Evolutionary conservation across 1,140 invertebrate species (phyloP).

Genomic region (Grapholita molesta): DNA sequence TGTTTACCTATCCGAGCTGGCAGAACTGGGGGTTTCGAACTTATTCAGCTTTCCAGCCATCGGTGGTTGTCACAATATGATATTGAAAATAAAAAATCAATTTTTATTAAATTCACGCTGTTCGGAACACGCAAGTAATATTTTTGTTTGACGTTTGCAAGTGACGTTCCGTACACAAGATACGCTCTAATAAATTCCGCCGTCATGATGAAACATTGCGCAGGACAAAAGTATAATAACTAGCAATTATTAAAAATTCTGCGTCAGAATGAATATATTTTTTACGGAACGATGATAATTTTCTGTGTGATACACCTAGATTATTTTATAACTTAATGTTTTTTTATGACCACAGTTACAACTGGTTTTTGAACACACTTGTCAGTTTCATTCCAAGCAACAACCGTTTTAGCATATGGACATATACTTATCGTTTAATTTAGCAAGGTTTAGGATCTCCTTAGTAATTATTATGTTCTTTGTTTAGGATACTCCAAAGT

Average conservation of each 20-base stretch:
- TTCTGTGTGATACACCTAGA: too few species aligned
- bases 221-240: not conserved
- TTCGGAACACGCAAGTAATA: slow-evolving; percentile 9
- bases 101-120: slow-evolving; percentile 11
- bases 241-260: too few species aligned
- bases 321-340: too few species aligned
- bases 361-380: not conserved
- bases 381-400: not conserved
- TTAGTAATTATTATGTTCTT: too few species aligned
- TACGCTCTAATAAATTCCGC: not conserved
- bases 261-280: too few species aligned
- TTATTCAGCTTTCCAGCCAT: slow-evolving; percentile 85
- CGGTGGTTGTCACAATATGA: slow-evolving; percentile 33
- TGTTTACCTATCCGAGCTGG: slow-evolving; percentile 89
- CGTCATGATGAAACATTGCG: not conserved
- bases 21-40: slow-evolving; percentile 88
- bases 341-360: not conserved
- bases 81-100: slow-evolving; percentile 13
- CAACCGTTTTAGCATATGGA: not conserved
- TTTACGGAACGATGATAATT: too few species aligned
- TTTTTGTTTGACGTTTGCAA: slow-evolving; percentile 4
- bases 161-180: not conserved
- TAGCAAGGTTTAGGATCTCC: too few species aligned
- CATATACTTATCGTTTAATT: too few species aligned
- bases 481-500: too few species aligned